phyloP scores from a whole-genome alignment of 2,888 invertebrate species.

The Melanostoma mellinum region DNA sequence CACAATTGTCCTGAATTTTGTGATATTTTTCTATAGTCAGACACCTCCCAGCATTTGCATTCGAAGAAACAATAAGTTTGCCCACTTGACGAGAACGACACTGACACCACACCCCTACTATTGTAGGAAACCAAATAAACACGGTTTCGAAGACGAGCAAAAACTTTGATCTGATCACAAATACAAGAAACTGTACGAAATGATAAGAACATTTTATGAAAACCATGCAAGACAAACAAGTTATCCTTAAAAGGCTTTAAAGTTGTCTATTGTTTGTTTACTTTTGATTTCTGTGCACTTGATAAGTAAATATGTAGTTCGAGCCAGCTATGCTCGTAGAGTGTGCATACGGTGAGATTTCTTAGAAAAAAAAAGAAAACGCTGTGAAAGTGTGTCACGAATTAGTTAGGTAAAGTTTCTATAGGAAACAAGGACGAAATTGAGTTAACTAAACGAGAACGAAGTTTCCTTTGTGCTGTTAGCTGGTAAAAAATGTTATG shows the following conservation, averaged over 20 bases:
- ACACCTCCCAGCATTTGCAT: conserved; percentile 47
- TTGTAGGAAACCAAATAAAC: not conserved
- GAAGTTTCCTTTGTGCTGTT: not conserved
- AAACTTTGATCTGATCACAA: conserved; percentile 6
- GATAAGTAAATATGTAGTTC: conserved; percentile 40
- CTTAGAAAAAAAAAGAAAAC: not conserved
- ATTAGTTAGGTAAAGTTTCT: conserved; percentile 33
- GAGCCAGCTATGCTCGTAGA: not conserved
- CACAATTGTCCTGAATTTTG: conserved; percentile 55
- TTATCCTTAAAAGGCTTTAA: conserved; percentile 45
- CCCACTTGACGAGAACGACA: conserved; percentile 33
- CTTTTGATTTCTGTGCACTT: conserved; percentile 52
- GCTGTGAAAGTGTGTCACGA: conserved; percentile 25
- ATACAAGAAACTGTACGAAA: conserved; percentile 15
- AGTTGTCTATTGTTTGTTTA: conserved; percentile 64
- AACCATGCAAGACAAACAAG: not conserved
- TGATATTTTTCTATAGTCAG: not conserved
- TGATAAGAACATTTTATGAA: not conserved
- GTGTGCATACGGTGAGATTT: conserved; percentile 3
- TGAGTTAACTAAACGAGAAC: not conserved
- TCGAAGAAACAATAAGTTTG: conserved; percentile 46
- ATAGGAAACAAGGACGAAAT: not conserved
- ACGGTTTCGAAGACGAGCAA: not conserved
- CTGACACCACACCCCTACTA: too few species aligned
- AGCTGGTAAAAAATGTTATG: too few species aligned